Base-by-base conservation (phyloP, 2,797 vertebrate genomes). In the Chaetophractus vellerosus region DNA sequence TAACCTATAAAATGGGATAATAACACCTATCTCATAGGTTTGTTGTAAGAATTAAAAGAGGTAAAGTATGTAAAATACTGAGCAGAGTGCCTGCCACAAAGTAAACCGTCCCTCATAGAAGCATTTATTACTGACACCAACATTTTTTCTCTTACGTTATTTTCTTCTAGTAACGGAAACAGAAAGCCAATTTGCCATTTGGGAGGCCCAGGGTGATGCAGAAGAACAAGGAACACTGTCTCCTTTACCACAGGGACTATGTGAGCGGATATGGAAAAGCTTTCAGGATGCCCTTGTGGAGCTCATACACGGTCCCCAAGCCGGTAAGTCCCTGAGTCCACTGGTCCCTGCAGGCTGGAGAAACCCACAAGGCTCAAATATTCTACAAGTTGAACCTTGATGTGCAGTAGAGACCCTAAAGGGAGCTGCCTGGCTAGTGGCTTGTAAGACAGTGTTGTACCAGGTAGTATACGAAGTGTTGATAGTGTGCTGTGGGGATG, bases 261-360 rank as follows among this genome's bases (percentile, higher is more conserved):
- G 94, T 99, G 97, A 99, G 91, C 12, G 99, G 99, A 28, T 99
- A 99, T 98, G 99, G 98, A 96, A 96, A 97, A 64, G 97, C 99
- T 72, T 97, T 99, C 78, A 86, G 95, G 91, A 99, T 99, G 99
- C 99, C 99, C 0, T 97, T 99, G 55, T 99, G 99, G 99, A 99
- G 99, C 88, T 98, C 99, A 0, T 99, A 99, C 93, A 99, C 98
- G 9, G 16, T 99, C 75, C 88, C 91, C 28, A 98, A 96, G 23
- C 72, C 94, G 21, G 98, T 99, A 97, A 94, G 98, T 97, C 88
- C 61, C 12, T 23, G 6, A 23, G 75, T 68, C 26, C n/a, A 3
- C 23, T 55, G 57, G 63, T 15, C 55, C 28, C 26, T 6, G 0
- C 1, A 31, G 59, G 2, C 9, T 69, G 31, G 45, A 61, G 41